Percentiles rank a stretch among this genome's conserved stretches.
phyloP scores from a whole-genome alignment of 2,888 invertebrate genomes.

The Epinotia ramella region DNA sequence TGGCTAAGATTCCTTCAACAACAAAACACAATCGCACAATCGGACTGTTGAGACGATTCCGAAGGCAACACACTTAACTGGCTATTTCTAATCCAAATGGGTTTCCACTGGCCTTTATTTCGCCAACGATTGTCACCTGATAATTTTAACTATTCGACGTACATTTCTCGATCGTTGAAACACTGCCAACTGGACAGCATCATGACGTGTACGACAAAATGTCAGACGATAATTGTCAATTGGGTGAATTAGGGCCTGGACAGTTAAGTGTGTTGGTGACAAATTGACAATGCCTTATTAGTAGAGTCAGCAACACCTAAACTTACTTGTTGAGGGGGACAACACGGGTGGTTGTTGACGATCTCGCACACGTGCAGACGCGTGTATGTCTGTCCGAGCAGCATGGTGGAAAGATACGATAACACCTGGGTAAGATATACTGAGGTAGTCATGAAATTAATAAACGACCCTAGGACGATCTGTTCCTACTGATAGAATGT shows the following conservation, averaged over 20 bases:
- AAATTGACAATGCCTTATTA: background rate
- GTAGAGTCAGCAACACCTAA: slow-evolving; percentile 47
- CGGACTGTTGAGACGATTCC: background rate
- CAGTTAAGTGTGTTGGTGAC: background rate
- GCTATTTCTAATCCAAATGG: background rate
- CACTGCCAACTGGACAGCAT: too few species aligned
- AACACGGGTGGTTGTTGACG: slow-evolving; percentile 94
- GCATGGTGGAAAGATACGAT: slow-evolving; percentile 73
- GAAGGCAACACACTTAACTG: background rate
- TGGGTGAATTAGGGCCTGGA: too few species aligned
- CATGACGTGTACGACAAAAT: too few species aligned
- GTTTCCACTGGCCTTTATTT: background rate
- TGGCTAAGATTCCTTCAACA: background rate
- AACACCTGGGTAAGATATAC: slow-evolving; percentile 67
- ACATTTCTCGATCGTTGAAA: too few species aligned
- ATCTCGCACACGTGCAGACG: slow-evolving; percentile 95
- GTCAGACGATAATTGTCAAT: too few species aligned
- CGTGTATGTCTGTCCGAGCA: slow-evolving; percentile 92
- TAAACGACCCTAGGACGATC: background rate
- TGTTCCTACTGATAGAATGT: background rate
- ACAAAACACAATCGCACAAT: background rate
- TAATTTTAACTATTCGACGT: too few species aligned
- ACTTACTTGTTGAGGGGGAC: slow-evolving; percentile 88
- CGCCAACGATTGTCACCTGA: too few species aligned
- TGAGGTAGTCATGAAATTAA: slow-evolving; percentile 48